Conservation (phyloP, 2,888 invertebrate genomes). For the Helicoverpa assulta region DNA sequence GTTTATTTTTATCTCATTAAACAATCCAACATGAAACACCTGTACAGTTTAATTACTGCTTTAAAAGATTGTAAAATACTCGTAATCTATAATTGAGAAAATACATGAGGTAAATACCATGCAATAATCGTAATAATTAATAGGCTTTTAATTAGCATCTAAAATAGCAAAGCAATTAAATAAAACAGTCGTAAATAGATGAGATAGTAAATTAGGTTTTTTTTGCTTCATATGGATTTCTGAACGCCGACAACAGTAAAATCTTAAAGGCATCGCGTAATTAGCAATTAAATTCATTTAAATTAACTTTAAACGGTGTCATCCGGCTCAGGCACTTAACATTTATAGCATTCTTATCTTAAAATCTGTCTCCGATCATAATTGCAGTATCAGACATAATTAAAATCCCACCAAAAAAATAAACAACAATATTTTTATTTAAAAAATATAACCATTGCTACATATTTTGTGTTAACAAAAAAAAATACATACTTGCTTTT, state of each 20-base stretch:
- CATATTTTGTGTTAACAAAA: not conserved
- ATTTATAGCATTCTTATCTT: conserved; percentile 4
- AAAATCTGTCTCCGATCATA: not conserved
- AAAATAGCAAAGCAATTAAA: not conserved
- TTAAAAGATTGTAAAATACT: too few relatives aligned
- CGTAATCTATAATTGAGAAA: too few relatives aligned
- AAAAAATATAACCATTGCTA: not conserved
- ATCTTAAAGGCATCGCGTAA: not conserved
- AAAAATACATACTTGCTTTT: not conserved
- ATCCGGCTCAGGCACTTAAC: conserved; percentile 7
- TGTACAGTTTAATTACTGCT: too few relatives aligned
- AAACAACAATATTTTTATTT: not conserved
- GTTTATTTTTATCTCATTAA: too few relatives aligned
- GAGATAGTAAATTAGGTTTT: not conserved
- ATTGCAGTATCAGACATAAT: not conserved
- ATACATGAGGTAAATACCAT: too few relatives aligned
- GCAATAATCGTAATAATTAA: too few relatives aligned
- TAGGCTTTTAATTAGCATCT: not conserved
- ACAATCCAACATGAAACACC: too few relatives aligned
- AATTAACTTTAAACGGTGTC: conserved; percentile 9
- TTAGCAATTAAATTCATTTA: conserved; percentile 9
- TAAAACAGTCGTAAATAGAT: not conserved
- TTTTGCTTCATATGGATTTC: not conserved
- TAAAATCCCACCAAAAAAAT: not conserved
- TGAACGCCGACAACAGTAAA: not conserved